phyloP scores from a whole-genome alignment of 2,888 invertebrate genomes.

The Smittia sp. region DNA sequence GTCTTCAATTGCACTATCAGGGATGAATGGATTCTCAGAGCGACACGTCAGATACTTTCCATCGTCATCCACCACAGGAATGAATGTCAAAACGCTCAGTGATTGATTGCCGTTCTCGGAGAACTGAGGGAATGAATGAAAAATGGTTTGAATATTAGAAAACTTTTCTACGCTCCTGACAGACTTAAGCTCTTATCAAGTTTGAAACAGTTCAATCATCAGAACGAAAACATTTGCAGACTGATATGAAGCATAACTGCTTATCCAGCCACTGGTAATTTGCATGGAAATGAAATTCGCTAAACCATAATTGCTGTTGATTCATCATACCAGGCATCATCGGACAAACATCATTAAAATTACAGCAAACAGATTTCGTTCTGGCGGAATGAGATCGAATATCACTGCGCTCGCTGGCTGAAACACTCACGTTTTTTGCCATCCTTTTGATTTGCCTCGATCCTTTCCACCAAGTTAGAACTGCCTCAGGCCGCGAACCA shows the following conservation, averaged over 20 bases:
- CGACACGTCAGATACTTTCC: constrained; percentile 86
- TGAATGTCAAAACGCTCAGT: constrained; percentile 77
- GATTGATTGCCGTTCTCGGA: constrained; percentile 78
- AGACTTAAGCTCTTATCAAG: background rate
- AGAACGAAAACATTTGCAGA: background rate
- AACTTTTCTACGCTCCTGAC: background rate
- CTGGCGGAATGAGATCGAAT: background rate
- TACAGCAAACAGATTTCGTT: background rate
- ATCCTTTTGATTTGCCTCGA: constrained; percentile 74
- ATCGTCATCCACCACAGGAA: constrained; percentile 82
- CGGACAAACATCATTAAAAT: constrained; percentile 37
- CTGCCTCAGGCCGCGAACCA: constrained; percentile 81
- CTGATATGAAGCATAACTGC: background rate
- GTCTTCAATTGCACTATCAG: constrained; percentile 79
- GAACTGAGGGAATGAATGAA: constrained; percentile 58
- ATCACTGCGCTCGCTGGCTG: background rate
- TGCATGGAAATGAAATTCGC: constrained; percentile 9
- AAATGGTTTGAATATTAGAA: background rate
- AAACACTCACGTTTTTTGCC: constrained; percentile 73
- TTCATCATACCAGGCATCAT: background rate
- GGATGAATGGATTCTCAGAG: constrained; percentile 81
- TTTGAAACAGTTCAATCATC: background rate
- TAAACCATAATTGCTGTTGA: constrained; percentile 10
- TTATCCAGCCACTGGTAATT: background rate
- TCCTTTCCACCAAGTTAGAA: constrained; percentile 88